Evolutionary conservation across 92 coral and sea anemone species (phyloP), one percentile per base, ranked within the genome.

Genomic region (Micromussa lordhowensis): DNA sequence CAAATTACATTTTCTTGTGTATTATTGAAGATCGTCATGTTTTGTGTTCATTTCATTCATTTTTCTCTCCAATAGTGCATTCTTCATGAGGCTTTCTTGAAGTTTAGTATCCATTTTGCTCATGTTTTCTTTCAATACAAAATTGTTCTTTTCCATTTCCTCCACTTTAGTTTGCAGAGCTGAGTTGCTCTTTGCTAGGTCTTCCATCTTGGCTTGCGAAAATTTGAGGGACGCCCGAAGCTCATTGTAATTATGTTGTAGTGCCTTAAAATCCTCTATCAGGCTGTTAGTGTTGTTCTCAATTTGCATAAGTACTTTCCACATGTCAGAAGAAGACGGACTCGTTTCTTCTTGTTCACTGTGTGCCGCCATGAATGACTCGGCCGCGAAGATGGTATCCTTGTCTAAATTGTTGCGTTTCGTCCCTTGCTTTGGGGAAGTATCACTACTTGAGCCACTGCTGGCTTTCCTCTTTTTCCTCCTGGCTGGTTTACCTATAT

Each of bases 201-300:
- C 76, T 2, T 71, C 48, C 4, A 71, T 71, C 61, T 44, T 76
- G 34, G 80, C 80, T 49, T 76, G 80, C 31, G 61, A 48, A 22
- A 76, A 76, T 44, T 76, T 61, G 61, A 76, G 80, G 2, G 61
- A 48, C 35, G 14, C 29, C 14, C 29, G 35, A 26, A 77, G 81
- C 18, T n/a, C 63, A 24, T 48, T 49, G 28, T 77, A 77, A 48
- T 76, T 48, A 8, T 21, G 6, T 22, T 76, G 80, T 1, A 76
- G 19, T 3, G 12, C 61, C 19, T 76, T 48, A 17, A 48, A 18
- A 16, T 76, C 80, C 3, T 48, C 4, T 2, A 77, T 49, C 35
- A 77, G 31, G 14, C 35, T 51, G 35, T 77, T 77, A 1, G 63
- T 77, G 36, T 77, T 77, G 22, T 48, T 26, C 18, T 77, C 81